A percentile compares a stretch with the other conserved stretches of the same genome.
Conservation (phyloP, 1,140 invertebrate species). For the Zaprionus nigranus region DNA sequence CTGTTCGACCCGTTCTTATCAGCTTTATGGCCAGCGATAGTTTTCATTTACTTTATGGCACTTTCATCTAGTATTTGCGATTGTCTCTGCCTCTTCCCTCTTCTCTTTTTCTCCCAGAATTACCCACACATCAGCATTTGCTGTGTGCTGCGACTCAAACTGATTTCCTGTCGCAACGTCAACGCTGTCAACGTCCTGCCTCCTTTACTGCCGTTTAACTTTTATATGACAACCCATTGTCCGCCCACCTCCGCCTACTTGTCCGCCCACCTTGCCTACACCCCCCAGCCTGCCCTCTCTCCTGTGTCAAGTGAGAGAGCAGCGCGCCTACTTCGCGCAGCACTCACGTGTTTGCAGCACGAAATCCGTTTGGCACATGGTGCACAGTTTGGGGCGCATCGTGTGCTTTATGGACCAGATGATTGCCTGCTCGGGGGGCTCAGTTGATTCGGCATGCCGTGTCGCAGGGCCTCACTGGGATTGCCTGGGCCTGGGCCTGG, state of each 20-base stretch:
- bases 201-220: conserved; percentile 49
- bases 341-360: conserved; percentile 54
- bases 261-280: neutral
- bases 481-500: neutral
- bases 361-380: conserved; percentile 62
- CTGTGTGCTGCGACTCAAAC: conserved; percentile 43
- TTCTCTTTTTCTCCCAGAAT: neutral
- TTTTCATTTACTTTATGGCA: conserved; percentile 52
- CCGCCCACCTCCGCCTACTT: neutral
- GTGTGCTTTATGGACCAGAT: conserved; percentile 71
- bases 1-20: conserved; percentile 32
- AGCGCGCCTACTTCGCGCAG: neutral
- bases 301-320: neutral
- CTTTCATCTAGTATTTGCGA: conserved; percentile 21
- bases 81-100: neutral
- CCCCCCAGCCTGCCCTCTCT: neutral
- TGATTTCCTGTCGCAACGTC: conserved; percentile 56
- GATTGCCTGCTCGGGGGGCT: conserved; percentile 62
- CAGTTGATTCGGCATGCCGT: conserved; percentile 40
- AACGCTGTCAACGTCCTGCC: conserved; percentile 28
- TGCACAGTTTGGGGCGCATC: conserved; percentile 43
- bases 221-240: conserved; percentile 29
- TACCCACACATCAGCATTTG: conserved; percentile 17
- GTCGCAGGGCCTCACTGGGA: neutral
- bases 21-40: conserved; percentile 45